These are phyloP conservation scores for Haliclona indistincta DNA, from an alignment of 37 sponge, comb jelly and placozoan genomes.

Conservation along the genomic window DNA sequence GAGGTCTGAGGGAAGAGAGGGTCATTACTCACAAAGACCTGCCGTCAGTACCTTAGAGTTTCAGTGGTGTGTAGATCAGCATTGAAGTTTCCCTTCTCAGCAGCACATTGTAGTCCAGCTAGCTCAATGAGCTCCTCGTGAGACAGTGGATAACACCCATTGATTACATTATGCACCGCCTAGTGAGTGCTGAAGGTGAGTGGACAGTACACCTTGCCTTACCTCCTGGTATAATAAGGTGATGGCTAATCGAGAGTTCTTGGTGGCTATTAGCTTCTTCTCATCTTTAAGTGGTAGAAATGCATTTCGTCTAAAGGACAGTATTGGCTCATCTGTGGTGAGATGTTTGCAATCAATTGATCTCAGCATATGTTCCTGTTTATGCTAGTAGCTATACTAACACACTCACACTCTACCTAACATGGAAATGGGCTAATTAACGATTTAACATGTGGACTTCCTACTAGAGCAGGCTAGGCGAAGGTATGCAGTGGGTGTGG, in stretches of 20 bases:
- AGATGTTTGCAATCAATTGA: too few relatives aligned
- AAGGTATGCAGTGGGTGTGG: neutral
- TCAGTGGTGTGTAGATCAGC: neutral
- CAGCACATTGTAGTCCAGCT: constrained; percentile 69
- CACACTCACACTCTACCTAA: constrained; percentile 2
- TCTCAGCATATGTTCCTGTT: too few relatives aligned
- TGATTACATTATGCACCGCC: constrained; percentile 76
- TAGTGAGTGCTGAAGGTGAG: constrained; percentile 6
- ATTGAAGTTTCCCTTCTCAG: neutral
- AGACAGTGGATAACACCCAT: constrained; percentile 63
- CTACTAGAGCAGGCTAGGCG: neutral
- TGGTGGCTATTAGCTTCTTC: constrained; percentile 40
- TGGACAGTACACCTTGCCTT: neutral
- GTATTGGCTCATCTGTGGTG: constrained; percentile 78
- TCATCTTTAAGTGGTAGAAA: constrained; percentile 74
- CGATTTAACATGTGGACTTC: neutral
- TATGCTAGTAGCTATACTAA: too few relatives aligned
- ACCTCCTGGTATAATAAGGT: constrained; percentile 77
- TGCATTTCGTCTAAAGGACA: constrained; percentile 64
- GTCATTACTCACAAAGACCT: neutral
- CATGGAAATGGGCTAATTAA: neutral
- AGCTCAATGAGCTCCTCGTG: constrained; percentile 45
- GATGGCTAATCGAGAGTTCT: constrained; percentile 49
- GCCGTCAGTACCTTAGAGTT: neutral
- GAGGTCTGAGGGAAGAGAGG: neutral